Evolutionary conservation across 2,797 vertebrate species (phyloP).

Genomic region (Acanthopagrus latus): DNA sequence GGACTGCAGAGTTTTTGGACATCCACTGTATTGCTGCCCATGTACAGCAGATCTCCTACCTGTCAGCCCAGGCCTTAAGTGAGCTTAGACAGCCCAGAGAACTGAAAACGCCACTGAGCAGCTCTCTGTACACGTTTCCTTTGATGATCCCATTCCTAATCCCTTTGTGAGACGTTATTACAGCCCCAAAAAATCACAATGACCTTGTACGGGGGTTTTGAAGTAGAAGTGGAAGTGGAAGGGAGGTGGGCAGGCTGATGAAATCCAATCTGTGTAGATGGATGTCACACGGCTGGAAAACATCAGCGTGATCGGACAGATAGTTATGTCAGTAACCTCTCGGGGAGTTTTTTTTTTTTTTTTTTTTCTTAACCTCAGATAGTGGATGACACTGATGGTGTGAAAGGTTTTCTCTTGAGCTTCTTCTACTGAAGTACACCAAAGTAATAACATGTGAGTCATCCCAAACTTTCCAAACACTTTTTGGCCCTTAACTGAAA

Average conservation of each 20-base stretch:
- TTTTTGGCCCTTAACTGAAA: no score
- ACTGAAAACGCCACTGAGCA: conserved; percentile 35
- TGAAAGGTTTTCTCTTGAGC: not conserved
- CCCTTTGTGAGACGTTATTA: conserved; percentile 36
- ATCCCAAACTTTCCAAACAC: no score
- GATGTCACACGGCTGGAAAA: conserved; percentile 58
- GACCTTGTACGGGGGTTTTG: conserved; percentile 65
- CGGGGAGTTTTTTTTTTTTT: not conserved
- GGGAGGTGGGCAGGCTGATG: not conserved
- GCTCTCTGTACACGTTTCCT: conserved; percentile 22
- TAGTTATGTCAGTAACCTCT: conserved; percentile 27
- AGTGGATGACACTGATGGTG: not conserved
- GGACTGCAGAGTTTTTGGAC: conserved; percentile 13
- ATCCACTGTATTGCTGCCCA: not conserved
- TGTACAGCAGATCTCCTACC: conserved; percentile 6
- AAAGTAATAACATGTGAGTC: no score
- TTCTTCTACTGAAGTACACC: conserved; percentile 10
- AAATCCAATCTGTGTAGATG: conserved; percentile 48
- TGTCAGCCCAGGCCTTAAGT: conserved; percentile 2
- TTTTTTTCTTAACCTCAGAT: conserved; percentile 1
- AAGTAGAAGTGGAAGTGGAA: conserved; percentile 29
- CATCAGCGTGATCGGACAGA: conserved; percentile 51
- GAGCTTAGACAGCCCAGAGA: not conserved
- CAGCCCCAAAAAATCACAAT: conserved; percentile 45
- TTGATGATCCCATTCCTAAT: conserved; percentile 33